phyloP scores from a whole-genome alignment of 2,797 vertebrate species.

The Tauraco hartlaubi region DNA sequence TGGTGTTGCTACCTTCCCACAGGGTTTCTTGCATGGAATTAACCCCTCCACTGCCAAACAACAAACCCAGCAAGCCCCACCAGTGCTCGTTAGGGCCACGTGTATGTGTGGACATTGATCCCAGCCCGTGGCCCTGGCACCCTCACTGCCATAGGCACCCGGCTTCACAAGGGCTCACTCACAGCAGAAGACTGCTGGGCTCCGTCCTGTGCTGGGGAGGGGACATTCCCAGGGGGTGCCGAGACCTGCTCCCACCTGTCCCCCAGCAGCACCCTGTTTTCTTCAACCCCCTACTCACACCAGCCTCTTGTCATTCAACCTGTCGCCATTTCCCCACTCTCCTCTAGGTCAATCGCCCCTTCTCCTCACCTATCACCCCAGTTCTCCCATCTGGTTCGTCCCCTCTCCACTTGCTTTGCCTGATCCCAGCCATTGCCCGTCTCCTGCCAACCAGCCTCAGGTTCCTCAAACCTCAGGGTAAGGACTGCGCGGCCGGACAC shows the following conservation, averaged over 20 bases:
- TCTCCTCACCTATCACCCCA: not conserved
- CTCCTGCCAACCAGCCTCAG: not conserved
- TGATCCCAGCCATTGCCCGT: not conserved
- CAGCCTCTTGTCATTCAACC: not conserved
- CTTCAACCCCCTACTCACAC: not conserved
- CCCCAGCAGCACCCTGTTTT: not conserved
- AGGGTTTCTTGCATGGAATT: not conserved
- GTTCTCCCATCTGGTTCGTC: not conserved
- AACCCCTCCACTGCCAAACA: slow-evolving; percentile 5
- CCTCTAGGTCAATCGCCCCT: not conserved
- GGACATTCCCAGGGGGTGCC: not conserved
- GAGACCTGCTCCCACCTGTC: not conserved
- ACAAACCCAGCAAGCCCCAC: not conserved
- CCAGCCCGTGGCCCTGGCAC: fast-evolving
- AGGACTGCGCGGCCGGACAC: not conserved
- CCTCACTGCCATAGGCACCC: not conserved
- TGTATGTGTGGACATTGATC: not conserved
- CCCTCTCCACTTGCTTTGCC: not conserved
- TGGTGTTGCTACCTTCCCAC: slow-evolving; percentile 47
- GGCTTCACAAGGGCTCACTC: not conserved
- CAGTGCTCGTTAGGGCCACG: fast-evolving
- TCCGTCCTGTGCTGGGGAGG: not conserved
- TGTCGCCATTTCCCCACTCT: not conserved
- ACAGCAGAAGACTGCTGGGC: not conserved
- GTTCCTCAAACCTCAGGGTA: not conserved